A percentile compares a stretch with the other conserved stretches of the same genome.
Conservation (phyloP, 2,888 invertebrate species). For the Diplazon laetatorius region DNA sequence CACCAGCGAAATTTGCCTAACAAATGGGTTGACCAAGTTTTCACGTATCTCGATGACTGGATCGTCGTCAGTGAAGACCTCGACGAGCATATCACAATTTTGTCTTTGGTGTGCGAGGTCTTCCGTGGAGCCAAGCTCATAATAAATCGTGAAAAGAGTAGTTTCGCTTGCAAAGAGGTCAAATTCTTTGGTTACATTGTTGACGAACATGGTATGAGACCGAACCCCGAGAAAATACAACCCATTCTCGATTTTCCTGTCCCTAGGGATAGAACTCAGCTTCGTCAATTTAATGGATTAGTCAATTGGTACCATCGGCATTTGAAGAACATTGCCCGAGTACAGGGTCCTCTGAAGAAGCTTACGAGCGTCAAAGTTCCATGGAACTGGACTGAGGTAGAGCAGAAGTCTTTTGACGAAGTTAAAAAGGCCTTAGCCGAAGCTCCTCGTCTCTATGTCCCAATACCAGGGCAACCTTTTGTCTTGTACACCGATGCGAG, state of each 20-base stretch:
- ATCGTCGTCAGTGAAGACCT: constrained; percentile 35
- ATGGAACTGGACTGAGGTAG: too few relatives aligned
- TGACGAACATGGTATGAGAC: constrained; percentile 55
- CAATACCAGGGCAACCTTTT: too few relatives aligned
- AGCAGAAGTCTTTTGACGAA: too few relatives aligned
- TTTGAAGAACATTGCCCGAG: too few relatives aligned
- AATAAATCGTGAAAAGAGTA: constrained; percentile 53
- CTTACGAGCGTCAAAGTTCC: too few relatives aligned
- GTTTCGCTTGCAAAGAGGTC: constrained; percentile 57
- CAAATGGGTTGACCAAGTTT: constrained; percentile 36
- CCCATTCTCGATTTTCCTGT: constrained; percentile 50
- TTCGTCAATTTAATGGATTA: too few relatives aligned
- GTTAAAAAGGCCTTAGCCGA: too few relatives aligned
- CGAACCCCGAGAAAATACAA: constrained; percentile 58
- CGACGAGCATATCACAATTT: constrained; percentile 26
- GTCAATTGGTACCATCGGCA: too few relatives aligned
- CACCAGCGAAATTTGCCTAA: not conserved
- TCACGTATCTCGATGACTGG: constrained; percentile 29
- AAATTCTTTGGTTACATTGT: constrained; percentile 59
- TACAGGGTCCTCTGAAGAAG: too few relatives aligned
- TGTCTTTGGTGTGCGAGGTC: constrained; percentile 4
- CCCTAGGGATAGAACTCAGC: constrained; percentile 40
- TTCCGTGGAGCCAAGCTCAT: constrained; percentile 41
- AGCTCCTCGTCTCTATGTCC: too few relatives aligned
- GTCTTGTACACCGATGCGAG: too few relatives aligned